These are phyloP conservation scores for Volucella inflata DNA, from an alignment of 2,888 invertebrate genomes.

Conservation along the genomic window DNA sequence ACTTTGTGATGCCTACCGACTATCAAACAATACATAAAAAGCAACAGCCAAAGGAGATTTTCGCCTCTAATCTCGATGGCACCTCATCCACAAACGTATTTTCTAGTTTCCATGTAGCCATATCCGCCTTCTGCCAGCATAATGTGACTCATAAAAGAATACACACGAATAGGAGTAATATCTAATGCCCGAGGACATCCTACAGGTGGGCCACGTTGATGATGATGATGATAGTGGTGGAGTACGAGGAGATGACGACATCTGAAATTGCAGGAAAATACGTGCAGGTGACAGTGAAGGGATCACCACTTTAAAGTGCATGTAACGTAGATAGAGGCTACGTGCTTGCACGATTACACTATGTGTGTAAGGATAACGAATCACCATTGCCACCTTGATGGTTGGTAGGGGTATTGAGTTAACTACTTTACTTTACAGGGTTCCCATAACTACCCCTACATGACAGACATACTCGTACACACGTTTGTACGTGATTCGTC, in stretches of 20 bases:
- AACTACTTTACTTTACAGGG: slow-evolving; percentile 6
- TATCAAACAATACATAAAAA: slow-evolving; percentile 51
- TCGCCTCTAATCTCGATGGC: slow-evolving; percentile 54
- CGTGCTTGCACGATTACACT: slow-evolving; percentile 60
- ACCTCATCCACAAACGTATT: neutral
- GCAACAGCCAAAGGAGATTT: slow-evolving; percentile 60
- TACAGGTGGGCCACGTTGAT: slow-evolving; percentile 25
- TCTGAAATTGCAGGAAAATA: slow-evolving; percentile 43
- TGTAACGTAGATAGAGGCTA: slow-evolving; percentile 24
- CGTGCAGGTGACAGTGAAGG: slow-evolving; percentile 68
- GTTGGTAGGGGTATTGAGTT: slow-evolving; percentile 4
- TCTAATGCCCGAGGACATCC: slow-evolving; percentile 51
- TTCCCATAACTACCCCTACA: neutral
- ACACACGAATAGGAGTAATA: slow-evolving; percentile 55
- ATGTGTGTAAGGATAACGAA: slow-evolving; percentile 13
- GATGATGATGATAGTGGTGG: neutral
- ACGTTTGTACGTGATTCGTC: slow-evolving; percentile 9
- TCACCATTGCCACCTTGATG: slow-evolving; percentile 21
- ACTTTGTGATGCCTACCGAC: slow-evolving; percentile 21
- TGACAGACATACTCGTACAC: slow-evolving; percentile 2
- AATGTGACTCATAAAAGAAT: slow-evolving; percentile 64
- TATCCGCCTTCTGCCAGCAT: slow-evolving; percentile 29
- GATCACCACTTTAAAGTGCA: slow-evolving; percentile 69
- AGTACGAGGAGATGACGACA: slow-evolving; percentile 14
- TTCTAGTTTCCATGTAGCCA: no score